A percentile compares a stretch with the other conserved stretches of the same genome.
phyloP scores from a whole-genome alignment of 2,888 invertebrate genomes.

The Polydrusus cervinus region DNA sequence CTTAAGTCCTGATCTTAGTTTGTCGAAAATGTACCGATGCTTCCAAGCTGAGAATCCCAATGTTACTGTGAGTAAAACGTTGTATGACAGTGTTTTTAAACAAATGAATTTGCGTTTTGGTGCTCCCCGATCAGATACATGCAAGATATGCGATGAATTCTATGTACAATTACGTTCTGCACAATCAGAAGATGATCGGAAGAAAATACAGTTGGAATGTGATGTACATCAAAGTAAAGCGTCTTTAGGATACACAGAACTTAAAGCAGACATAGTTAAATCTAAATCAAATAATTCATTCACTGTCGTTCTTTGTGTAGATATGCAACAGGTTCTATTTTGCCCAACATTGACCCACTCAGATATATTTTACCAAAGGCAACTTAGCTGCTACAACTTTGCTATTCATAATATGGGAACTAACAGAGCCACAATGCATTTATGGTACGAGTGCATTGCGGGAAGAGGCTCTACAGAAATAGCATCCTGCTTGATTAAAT shows the following conservation, averaged over 20 bases:
- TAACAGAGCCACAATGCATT: constrained; percentile 13
- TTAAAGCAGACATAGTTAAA: background rate
- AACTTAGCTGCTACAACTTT: constrained; percentile 1
- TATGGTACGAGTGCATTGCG: constrained; percentile 49
- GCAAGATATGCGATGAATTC: background rate
- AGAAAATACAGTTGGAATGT: background rate
- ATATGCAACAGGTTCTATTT: constrained; percentile 17
- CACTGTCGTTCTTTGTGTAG: constrained; percentile 1
- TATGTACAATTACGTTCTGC: background rate
- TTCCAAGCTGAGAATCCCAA: background rate
- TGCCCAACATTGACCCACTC: constrained; percentile 13
- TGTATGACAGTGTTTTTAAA: constrained; percentile 2
- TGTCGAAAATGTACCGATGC: constrained; percentile 9
- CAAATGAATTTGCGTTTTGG: constrained; percentile 2
- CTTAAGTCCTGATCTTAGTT: constrained; percentile 6
- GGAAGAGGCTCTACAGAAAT: constrained; percentile 53
- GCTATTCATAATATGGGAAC: constrained; percentile 13
- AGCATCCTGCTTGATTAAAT: constrained; percentile 43
- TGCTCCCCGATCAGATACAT: constrained; percentile 2
- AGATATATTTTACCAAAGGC: constrained; percentile 13
- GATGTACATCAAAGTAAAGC: constrained; percentile 10
- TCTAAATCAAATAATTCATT: background rate
- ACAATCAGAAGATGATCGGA: background rate
- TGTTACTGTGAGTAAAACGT: constrained; percentile 13
- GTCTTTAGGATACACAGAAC: background rate